Conservation (phyloP, 2,113 vertebrate species). For the Vombatus ursinus region DNA sequence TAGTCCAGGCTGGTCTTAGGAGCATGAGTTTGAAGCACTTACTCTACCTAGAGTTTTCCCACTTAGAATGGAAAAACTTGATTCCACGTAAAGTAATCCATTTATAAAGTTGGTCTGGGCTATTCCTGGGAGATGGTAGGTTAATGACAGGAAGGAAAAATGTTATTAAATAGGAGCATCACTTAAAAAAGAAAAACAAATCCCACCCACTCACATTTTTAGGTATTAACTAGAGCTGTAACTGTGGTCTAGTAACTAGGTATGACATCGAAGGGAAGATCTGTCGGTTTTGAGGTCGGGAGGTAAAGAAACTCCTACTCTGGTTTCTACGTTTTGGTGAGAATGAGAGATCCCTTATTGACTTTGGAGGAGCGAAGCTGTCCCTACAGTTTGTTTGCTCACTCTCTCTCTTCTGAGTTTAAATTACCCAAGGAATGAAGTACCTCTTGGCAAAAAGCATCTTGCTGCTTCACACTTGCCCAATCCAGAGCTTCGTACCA, state of each 20-base stretch:
- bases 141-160: slow-evolving; percentile 25
- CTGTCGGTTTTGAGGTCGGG: slow-evolving; percentile 31
- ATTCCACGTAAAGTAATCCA: slow-evolving; percentile 29
- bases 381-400: slow-evolving; percentile 32
- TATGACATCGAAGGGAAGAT: not conserved
- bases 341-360: slow-evolving; percentile 31
- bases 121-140: slow-evolving; percentile 2
- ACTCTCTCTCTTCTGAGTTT: slow-evolving; percentile 25
- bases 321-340: slow-evolving; percentile 53
- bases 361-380: slow-evolving; percentile 53
- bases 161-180: not conserved
- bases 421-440: slow-evolving; percentile 51
- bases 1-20: slow-evolving; percentile 79
- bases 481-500: slow-evolving; percentile 74
- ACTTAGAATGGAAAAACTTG: slow-evolving; percentile 23
- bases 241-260: not conserved
- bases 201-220: not conserved
- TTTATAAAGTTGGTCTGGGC: slow-evolving; percentile 38
- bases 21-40: slow-evolving; percentile 26
- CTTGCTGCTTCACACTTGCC: slow-evolving; percentile 44
- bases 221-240: not conserved
- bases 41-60: not conserved
- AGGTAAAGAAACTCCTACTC: slow-evolving; percentile 49
- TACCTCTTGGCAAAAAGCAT: slow-evolving; percentile 42
- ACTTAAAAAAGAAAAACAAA: not conserved